Evolutionary conservation across 2,888 invertebrate genomes (phyloP), one percentile per base, ranked within the genome.

Genomic region (Spisula subtruncata): DNA sequence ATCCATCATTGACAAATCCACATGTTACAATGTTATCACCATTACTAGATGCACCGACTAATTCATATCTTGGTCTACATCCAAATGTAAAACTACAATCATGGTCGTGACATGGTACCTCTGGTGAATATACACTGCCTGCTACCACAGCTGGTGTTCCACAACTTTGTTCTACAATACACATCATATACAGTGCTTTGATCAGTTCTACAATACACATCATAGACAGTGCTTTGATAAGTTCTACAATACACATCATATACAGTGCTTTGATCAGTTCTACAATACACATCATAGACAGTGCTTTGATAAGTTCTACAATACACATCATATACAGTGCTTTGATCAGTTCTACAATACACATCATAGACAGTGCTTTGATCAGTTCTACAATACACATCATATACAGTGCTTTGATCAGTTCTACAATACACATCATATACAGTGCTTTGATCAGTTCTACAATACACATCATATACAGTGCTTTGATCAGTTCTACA

Each of bases 1-100:
- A 98, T 8, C 99, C 99, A 96, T 99, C 99, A 75, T 85, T 14
- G 20, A n/a, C 29, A 0, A 6, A 51, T 8, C 92, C 92, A 88
- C 92, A 92, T 4, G 79, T 56, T 0, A 92, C 92, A 5, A 25
- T 56, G 0, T 32, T 56, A 75, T 91, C 60, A n/a, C 79, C 85
- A 32, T n/a, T 4, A 29, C 14, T 20, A 60, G 91, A 91, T 18
- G 4, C 54, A 6, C 92, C 92, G 12, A 51, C 8, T 4, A 51
- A 81, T 0, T 81, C 84, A 85, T 89, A 92, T 12, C n/a, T 48
- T 0, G 81, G 10, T 18, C 29, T 25, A 79, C 94, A 94, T 4
- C 35, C 25, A 32, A 94, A 92, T 29, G 81, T 60, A 41, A 93
- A 94, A 5, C 29, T 60, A 81, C 92, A 90, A 14, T 75, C 87